Percentiles rank a stretch among this genome's conserved stretches.
These are phyloP conservation scores for Monopterus albus DNA, from an alignment of 2,113 vertebrate genomes.

Conservation along the genomic window DNA sequence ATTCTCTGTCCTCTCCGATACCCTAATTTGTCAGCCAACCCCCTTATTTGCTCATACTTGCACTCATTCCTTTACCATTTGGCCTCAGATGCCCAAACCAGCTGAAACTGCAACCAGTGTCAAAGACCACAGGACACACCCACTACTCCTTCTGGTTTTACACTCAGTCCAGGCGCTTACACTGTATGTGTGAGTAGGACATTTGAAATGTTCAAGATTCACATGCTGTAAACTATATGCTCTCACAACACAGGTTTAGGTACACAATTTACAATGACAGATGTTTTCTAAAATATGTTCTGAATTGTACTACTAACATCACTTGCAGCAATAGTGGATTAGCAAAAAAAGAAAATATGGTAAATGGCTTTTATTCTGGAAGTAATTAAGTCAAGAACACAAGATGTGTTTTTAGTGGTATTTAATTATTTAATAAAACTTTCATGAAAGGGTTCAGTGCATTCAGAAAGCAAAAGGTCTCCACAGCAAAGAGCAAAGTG, in stretches of 20 bases:
- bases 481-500: no score
- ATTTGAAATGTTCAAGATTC: background rate
- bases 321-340: no score
- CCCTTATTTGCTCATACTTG: constrained; percentile 4
- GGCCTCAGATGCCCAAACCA: constrained; percentile 31
- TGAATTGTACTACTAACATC: no score
- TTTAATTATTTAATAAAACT: no score
- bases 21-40: constrained; percentile 45
- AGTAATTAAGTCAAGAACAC: no score
- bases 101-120: constrained; percentile 7
- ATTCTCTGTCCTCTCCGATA: constrained; percentile 34
- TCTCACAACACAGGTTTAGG: background rate
- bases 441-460: no score
- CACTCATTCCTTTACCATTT: constrained; percentile 39
- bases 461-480: no score
- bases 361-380: no score
- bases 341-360: no score
- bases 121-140: background rate
- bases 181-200: background rate
- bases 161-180: background rate
- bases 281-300: no score
- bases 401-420: no score
- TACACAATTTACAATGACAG: background rate
- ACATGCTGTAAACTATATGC: no score
- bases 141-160: background rate